phyloP scores from a whole-genome alignment of 1,140 invertebrate genomes.

The Drosophila elegans region DNA sequence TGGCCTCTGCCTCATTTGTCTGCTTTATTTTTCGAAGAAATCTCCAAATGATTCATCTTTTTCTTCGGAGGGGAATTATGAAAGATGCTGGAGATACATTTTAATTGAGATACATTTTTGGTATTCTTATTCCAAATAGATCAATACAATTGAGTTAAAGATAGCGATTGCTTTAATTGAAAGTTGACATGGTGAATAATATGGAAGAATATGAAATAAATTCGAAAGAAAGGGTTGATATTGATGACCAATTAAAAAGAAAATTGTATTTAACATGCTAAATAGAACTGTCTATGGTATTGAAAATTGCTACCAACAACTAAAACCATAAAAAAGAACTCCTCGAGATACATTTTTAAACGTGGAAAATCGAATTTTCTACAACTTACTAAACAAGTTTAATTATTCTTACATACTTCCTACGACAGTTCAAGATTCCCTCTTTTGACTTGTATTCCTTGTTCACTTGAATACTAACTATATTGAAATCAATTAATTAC shows the following conservation, averaged over 20 bases:
- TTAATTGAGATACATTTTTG: constrained; percentile 50
- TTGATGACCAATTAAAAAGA: neutral
- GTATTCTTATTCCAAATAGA: constrained; percentile 10
- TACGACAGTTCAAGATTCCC: too few species aligned
- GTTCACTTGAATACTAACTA: too few species aligned
- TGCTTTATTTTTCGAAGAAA: constrained; percentile 37
- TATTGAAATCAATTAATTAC: too few species aligned
- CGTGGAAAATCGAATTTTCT: too few species aligned
- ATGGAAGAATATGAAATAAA: neutral
- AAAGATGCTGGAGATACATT: constrained; percentile 45
- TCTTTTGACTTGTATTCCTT: too few species aligned
- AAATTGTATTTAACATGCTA: neutral
- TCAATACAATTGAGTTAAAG: neutral
- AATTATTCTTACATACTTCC: too few species aligned
- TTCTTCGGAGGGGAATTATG: constrained; percentile 16
- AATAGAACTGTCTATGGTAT: neutral
- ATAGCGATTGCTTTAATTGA: constrained; percentile 21
- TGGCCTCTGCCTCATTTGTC: constrained; percentile 28
- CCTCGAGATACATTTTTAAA: too few species aligned
- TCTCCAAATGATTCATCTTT: constrained; percentile 44
- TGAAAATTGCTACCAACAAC: too few species aligned
- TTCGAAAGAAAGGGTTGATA: neutral
- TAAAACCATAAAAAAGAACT: too few species aligned
- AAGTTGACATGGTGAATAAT: constrained; percentile 17
- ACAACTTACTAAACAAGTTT: too few species aligned